phyloP scores from a whole-genome alignment of 2,888 invertebrate genomes.

The Parnassius orleans region DNA sequence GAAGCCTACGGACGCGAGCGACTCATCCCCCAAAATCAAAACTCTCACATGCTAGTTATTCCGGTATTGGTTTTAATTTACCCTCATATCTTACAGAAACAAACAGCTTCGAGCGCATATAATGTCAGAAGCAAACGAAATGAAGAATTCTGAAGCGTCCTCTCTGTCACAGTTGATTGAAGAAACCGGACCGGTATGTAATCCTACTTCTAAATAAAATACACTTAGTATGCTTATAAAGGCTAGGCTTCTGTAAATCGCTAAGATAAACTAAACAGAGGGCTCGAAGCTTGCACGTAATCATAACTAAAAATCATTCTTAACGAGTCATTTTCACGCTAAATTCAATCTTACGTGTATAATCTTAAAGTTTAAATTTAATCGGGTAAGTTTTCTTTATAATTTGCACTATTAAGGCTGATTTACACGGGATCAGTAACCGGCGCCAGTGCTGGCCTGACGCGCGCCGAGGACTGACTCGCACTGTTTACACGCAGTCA shows the following conservation, averaged over 20 bases:
- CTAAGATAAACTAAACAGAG: constrained; percentile 24
- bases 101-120: constrained; percentile 88
- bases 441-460: too few relatives aligned
- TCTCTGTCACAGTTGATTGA: constrained; percentile 78
- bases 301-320: constrained; percentile 8
- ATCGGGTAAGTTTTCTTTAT: not conserved
- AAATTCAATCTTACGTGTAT: constrained; percentile 3
- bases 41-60: too few relatives aligned
- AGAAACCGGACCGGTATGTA: constrained; percentile 73
- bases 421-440: too few relatives aligned
- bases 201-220: constrained; percentile 24
- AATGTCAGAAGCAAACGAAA: constrained; percentile 85
- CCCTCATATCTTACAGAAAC: constrained; percentile 71
- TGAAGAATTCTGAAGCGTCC: constrained; percentile 74
- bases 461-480: too few relatives aligned
- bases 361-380: constrained; percentile 1
- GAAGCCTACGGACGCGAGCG: too few relatives aligned
- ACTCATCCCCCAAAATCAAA: too few relatives aligned
- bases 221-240: constrained; percentile 48
- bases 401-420: constrained; percentile 8
- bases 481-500: too few relatives aligned
- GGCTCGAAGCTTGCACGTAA: constrained; percentile 7
- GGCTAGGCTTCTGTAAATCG: constrained; percentile 38
- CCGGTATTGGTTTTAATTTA: too few relatives aligned
- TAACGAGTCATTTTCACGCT: constrained; percentile 12